Percentiles rank a stretch among this genome's conserved stretches.
phyloP scores from a whole-genome alignment of 2,888 invertebrate genomes.

The Ypsolopha scabrella region DNA sequence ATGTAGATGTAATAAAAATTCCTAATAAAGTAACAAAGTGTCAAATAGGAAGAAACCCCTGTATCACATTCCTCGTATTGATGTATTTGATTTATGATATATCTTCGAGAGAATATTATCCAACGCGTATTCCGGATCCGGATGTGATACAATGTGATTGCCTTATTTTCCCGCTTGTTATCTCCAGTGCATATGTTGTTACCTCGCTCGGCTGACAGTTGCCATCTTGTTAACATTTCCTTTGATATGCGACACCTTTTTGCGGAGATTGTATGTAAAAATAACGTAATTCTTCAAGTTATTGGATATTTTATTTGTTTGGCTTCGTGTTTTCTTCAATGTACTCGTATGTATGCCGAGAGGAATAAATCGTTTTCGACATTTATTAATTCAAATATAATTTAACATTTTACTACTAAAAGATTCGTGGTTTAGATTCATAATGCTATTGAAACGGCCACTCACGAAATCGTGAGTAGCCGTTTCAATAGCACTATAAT shows the following conservation, averaged over 20 bases:
- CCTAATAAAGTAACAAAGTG: background rate
- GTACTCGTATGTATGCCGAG: background rate
- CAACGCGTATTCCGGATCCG: conserved; percentile 32
- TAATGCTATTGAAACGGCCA: too few relatives aligned
- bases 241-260: too few relatives aligned
- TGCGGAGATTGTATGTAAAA: too few relatives aligned
- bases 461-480: too few relatives aligned
- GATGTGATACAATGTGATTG: conserved; percentile 49
- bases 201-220: conserved; percentile 28
- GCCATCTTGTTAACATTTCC: background rate
- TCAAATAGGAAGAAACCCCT: background rate
- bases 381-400: conserved; percentile 20
- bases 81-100: conserved; percentile 40
- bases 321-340: too few relatives aligned
- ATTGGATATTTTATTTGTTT: too few relatives aligned
- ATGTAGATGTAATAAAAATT: too few relatives aligned
- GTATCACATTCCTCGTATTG: conserved; percentile 36
- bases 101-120: conserved; percentile 43
- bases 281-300: too few relatives aligned
- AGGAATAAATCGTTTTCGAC: background rate
- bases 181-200: conserved; percentile 42
- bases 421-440: too few relatives aligned
- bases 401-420: too few relatives aligned
- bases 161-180: conserved; percentile 38
- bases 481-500: too few relatives aligned